These are phyloP conservation scores for Gymnoscopelus microlampas DNA, from an alignment of 2,797 vertebrate species.

Conservation along the genomic window DNA sequence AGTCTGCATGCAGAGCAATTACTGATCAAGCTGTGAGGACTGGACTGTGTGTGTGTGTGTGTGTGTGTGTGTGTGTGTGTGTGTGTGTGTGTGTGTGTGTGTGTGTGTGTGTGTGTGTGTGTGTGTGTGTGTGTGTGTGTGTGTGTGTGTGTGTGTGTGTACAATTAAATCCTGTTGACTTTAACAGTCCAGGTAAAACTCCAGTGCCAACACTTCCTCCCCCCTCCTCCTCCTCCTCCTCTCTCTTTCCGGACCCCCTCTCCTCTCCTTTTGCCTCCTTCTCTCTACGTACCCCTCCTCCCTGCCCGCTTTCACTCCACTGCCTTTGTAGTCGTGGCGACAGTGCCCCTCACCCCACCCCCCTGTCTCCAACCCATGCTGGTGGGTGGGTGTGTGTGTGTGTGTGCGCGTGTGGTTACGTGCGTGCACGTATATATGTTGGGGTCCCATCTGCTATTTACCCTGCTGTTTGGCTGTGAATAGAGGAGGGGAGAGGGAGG, in stretches of 20 bases:
- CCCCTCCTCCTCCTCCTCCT: neutral
- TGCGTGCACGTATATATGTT: too few relatives aligned
- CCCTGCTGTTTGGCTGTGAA: slow-evolving; percentile 77
- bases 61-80: neutral
- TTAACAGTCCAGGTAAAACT: slow-evolving; percentile 65
- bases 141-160: neutral
- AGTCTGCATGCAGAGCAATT: slow-evolving; percentile 35
- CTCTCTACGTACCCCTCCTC: neutral
- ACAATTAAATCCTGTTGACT: slow-evolving; percentile 1
- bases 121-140: neutral
- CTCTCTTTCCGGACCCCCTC: slow-evolving; percentile 1
- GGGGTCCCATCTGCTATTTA: slow-evolving; percentile 75
- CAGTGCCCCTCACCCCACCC: neutral
- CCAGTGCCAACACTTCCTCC: slow-evolving; percentile 66
- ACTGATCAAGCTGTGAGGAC: slow-evolving; percentile 47
- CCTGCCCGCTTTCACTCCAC: slow-evolving; percentile 51
- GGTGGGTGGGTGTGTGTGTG: slow-evolving; percentile 17
- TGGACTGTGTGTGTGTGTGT: neutral
- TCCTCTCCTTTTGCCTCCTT: neutral
- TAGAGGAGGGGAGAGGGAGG: slow-evolving; percentile 58
- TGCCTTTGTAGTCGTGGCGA: slow-evolving; percentile 61
- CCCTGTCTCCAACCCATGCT: slow-evolving; percentile 63
- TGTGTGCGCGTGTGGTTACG: too few relatives aligned
- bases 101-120: neutral
- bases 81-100: slow-evolving; percentile 1